Evolutionary conservation across 2,113 vertebrate species (phyloP), one percentile per base, ranked within the genome.

Genomic region (Egretta garzetta): DNA sequence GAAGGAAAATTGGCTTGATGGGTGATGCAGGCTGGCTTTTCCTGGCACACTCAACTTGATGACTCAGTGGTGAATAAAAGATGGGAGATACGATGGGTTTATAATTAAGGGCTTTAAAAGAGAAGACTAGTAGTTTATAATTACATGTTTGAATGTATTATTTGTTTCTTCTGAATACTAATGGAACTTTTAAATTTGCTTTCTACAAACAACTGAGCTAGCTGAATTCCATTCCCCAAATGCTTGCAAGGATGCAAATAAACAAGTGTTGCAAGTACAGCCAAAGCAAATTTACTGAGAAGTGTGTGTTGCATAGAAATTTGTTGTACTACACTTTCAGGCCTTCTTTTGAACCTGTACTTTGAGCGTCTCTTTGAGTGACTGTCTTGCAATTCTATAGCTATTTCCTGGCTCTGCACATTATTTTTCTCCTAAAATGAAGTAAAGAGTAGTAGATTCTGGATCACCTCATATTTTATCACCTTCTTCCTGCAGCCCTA

Each of bases 131-230:
- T 41, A 93, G 45, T 75, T 91, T 85, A 56, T 79, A 86, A 89
- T 93, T 79, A 74, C 33, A 56, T 41, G 22, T 82, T 85, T 81
- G 58, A 85, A 71, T 70, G 17, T 92, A 62, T 10, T 18, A 27
- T 80, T 92, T 95, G 17, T 75, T 88, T 92, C 60, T 90, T 86
- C 53, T 90, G 82, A 86, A 86, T 80, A 50, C 33, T 58, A 82
- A 91, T 47, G 55, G 18, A 80, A 77, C 45, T 95, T 93, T 27
- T 39, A 73, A 62, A 77, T 90, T 92, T 77, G 24, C 49, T 93
- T 92, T 90, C 59, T 68, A 37, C 28, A 68, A 88, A 91, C 33
- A 86, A 72, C 28, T 55, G 27, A 45, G 9, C 63, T 39, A 58
- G 28, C 63, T 37, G 43, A 94, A 58, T 58, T 75, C 64, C 30